A percentile compares a stretch with the other conserved stretches of the same genome.
Evolutionary conservation across 2,113 vertebrate species (phyloP).

Genomic region (Trinectes maculatus): DNA sequence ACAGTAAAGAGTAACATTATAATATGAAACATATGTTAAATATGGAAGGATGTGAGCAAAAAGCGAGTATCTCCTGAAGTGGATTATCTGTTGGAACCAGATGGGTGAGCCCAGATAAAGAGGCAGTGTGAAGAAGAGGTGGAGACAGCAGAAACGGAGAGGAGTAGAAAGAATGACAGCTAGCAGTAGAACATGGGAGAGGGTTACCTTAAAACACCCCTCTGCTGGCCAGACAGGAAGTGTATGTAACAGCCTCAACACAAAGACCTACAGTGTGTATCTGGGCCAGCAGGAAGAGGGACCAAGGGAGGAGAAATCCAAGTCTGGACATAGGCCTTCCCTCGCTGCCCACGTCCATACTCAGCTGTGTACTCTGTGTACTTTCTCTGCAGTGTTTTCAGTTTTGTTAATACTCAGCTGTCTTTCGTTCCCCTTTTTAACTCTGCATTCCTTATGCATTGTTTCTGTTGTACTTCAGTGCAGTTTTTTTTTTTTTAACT

Average conservation of each 20-base stretch:
- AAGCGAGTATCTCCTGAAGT: too few species aligned
- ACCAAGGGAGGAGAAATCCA: slow-evolving; percentile 65
- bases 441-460: slow-evolving; percentile 16
- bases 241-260: slow-evolving; percentile 65
- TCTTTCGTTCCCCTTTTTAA: not conserved
- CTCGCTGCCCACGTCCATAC: slow-evolving; percentile 36
- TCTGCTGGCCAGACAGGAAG: slow-evolving; percentile 71
- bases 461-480: not conserved
- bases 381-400: slow-evolving; percentile 29
- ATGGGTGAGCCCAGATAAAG: not conserved
- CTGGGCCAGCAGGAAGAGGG: slow-evolving; percentile 74
- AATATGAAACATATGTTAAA: slow-evolving; percentile 10
- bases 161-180: slow-evolving; percentile 27
- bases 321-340: slow-evolving; percentile 64
- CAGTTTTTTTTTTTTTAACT: slow-evolving; percentile 3
- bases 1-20: slow-evolving; percentile 4
- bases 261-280: slow-evolving; percentile 75
- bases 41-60: not conserved
- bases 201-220: slow-evolving; percentile 74
- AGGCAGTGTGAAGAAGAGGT: not conserved
- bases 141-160: slow-evolving; percentile 12
- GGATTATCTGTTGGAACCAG: slow-evolving; percentile 4
- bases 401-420: too few species aligned
- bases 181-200: slow-evolving; percentile 42
- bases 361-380: slow-evolving; percentile 25